Percentiles rank a stretch among this genome's conserved stretches.
Conservation (phyloP, 2,113 vertebrate species). For the Myotis yumanensis region DNA sequence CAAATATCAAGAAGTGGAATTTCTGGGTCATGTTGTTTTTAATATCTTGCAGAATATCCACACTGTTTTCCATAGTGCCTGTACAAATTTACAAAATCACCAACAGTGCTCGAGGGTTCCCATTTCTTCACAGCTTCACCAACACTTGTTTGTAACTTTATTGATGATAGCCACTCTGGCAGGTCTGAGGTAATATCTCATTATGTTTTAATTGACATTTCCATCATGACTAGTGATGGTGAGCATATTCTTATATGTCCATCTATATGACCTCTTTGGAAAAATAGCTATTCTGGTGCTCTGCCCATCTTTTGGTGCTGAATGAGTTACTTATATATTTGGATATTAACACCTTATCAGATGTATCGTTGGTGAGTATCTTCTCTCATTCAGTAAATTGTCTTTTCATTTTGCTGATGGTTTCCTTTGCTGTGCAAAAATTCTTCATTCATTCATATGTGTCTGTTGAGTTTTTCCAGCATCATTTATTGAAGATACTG, state of each 20-base stretch:
- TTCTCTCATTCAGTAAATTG: too few species aligned
- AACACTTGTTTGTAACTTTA: background rate
- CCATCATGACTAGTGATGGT: background rate
- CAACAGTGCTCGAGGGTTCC: background rate
- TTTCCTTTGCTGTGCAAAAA: background rate
- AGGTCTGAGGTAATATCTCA: background rate
- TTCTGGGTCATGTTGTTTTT: background rate
- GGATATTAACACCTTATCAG: background rate
- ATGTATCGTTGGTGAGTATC: background rate
- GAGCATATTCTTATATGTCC: background rate
- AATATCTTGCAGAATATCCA: background rate
- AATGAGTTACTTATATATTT: background rate
- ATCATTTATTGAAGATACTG: too few species aligned
- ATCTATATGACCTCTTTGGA: background rate
- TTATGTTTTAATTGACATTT: background rate
- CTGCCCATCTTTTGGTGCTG: background rate
- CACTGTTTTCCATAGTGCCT: background rate
- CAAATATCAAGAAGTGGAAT: background rate
- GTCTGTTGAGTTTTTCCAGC: too few species aligned
- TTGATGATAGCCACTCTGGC: background rate
- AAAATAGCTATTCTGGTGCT: background rate
- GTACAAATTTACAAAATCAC: background rate
- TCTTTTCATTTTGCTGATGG: background rate
- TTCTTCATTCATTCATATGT: too few species aligned
- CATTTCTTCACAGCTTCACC: background rate